Conservation (phyloP, 2,113 vertebrate species). For the Pteruthius melanotis region DNA sequence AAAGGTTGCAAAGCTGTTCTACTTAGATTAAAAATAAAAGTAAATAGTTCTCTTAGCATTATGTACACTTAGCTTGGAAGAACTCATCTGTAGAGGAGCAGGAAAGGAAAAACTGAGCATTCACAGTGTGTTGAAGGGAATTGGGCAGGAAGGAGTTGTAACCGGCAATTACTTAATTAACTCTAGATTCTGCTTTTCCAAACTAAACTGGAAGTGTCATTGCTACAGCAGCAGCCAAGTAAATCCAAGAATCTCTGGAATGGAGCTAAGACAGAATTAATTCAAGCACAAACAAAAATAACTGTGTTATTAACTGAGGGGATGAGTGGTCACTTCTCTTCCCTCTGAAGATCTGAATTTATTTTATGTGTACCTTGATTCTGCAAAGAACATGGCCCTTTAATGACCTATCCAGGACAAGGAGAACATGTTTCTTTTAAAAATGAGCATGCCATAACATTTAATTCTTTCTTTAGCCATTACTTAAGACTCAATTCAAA, state of each 20-base stretch:
- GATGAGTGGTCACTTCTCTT: background rate
- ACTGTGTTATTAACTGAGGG: background rate
- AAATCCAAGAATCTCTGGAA: background rate
- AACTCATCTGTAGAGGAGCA: background rate
- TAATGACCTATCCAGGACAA: background rate
- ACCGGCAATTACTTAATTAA: background rate
- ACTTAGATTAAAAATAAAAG: conserved; percentile 17
- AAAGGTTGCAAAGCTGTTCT: conserved; percentile 11
- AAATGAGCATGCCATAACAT: background rate
- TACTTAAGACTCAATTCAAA: background rate
- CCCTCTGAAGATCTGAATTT: background rate
- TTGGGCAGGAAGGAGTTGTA: background rate
- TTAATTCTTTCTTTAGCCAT: background rate
- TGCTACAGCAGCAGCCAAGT: background rate
- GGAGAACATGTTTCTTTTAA: background rate
- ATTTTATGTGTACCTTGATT: background rate
- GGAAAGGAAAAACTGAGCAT: background rate
- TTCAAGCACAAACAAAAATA: background rate
- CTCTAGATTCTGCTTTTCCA: background rate
- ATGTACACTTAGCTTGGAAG: background rate
- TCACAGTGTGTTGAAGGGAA: background rate
- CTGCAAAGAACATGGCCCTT: background rate
- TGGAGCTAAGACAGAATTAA: background rate
- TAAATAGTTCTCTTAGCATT: background rate
- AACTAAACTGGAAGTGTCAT: background rate